A percentile compares a stretch with the other conserved stretches of the same genome.
phyloP scores from a whole-genome alignment of 1,140 invertebrate species.

The Tachypleus tridentatus region DNA sequence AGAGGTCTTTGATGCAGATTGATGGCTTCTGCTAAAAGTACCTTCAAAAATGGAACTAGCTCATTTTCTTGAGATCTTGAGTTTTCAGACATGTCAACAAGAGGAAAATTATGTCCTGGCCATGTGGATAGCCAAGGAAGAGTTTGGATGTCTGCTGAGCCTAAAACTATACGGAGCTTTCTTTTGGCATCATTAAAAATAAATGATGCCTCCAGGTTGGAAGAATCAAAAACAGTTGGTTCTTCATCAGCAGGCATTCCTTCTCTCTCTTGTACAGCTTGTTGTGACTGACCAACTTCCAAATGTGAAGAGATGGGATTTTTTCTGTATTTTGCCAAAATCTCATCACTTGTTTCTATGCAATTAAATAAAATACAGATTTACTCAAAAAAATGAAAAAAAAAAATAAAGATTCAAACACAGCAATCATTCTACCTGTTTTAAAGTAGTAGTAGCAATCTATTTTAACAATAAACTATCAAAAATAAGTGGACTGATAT shows the following conservation, averaged over 20 bases:
- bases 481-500: too few species aligned
- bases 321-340: slow-evolving; percentile 84
- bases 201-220: slow-evolving; percentile 44
- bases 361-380: slow-evolving; percentile 13
- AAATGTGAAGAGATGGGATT: slow-evolving; percentile 44
- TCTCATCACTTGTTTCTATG: slow-evolving; percentile 73
- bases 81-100: neutral
- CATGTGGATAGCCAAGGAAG: slow-evolving; percentile 18
- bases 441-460: too few species aligned
- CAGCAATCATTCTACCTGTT: neutral
- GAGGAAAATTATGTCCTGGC: too few species aligned
- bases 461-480: too few species aligned
- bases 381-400: slow-evolving; percentile 3
- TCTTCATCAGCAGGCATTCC: slow-evolving; percentile 35
- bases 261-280: slow-evolving; percentile 4
- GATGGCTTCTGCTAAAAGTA: slow-evolving; percentile 71
- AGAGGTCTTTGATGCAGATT: slow-evolving; percentile 66
- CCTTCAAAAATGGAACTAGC: slow-evolving; percentile 28
- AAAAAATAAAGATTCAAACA: neutral
- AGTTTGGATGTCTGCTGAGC: slow-evolving; percentile 53
- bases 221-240: slow-evolving; percentile 45
- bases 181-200: slow-evolving; percentile 78
- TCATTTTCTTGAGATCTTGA: slow-evolving; percentile 20
- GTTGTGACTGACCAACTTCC: neutral
- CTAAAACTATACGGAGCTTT: slow-evolving; percentile 81